phyloP scores from a whole-genome alignment of 2,797 vertebrate species.

The Sorex maritimensis region DNA sequence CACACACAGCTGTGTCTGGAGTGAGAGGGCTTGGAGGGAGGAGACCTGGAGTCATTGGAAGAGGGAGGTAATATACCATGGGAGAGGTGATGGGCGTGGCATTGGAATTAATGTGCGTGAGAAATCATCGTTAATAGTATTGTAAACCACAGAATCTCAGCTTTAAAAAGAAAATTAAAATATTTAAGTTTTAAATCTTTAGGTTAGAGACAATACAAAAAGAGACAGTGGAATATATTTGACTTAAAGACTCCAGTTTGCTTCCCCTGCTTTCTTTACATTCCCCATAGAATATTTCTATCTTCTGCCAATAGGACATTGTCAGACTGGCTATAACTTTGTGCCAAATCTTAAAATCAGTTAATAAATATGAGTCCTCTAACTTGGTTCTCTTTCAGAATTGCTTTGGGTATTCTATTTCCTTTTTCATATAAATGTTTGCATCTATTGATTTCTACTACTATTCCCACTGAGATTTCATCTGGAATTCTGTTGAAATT shows the following conservation, averaged over 20 bases:
- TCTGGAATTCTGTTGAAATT: neutral
- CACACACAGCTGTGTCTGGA: too few relatives aligned
- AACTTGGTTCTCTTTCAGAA: conserved; percentile 12
- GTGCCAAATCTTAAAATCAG: conserved; percentile 6
- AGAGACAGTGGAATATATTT: neutral
- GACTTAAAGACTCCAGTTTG: neutral
- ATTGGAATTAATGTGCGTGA: too few relatives aligned
- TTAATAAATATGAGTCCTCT: neutral
- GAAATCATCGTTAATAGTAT: too few relatives aligned
- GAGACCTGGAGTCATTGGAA: too few relatives aligned
- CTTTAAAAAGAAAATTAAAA: too few relatives aligned
- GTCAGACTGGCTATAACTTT: conserved; percentile 40
- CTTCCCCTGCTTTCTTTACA: neutral
- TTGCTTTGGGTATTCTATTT: conserved; percentile 27
- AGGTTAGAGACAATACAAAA: neutral
- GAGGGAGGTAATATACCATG: too few relatives aligned
- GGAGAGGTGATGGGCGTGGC: too few relatives aligned
- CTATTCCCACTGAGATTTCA: conserved; percentile 41
- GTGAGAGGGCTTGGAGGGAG: too few relatives aligned
- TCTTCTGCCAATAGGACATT: neutral
- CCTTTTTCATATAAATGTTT: conserved; percentile 39
- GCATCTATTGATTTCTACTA: conserved; percentile 36
- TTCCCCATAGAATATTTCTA: neutral
- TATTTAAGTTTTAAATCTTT: neutral
- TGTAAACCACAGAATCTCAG: too few relatives aligned